A percentile compares a stretch with the other conserved stretches of the same genome.
These are phyloP conservation scores for Xestia xanthographa DNA, from an alignment of 2,888 invertebrate genomes.

Conservation along the genomic window DNA sequence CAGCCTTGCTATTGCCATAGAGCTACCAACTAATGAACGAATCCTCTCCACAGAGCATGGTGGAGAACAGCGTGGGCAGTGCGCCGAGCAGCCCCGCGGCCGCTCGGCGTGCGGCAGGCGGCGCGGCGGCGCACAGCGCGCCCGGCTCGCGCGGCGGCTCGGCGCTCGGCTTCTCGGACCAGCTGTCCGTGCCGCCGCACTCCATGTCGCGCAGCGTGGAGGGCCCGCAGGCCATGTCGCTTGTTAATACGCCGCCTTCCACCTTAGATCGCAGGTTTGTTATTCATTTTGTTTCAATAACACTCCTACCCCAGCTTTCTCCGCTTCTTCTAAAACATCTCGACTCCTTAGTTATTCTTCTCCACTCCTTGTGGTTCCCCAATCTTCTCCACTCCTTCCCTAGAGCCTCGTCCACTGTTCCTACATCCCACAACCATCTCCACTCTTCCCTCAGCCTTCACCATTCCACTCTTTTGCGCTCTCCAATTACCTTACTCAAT, in stretches of 20 bases:
- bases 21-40: neutral
- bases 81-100: conserved; percentile 90
- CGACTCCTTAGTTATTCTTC: neutral
- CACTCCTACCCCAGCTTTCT: neutral
- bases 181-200: conserved; percentile 76
- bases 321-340: neutral
- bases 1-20: too few relatives aligned
- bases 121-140: conserved; percentile 71
- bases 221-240: conserved; percentile 78
- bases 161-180: conserved; percentile 83
- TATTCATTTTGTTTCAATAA: neutral
- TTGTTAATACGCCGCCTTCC: conserved; percentile 78
- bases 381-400: neutral
- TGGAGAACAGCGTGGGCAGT: conserved; percentile 91
- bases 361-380: neutral
- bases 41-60: conserved; percentile 75
- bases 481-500: neutral
- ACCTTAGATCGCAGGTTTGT: conserved; percentile 89
- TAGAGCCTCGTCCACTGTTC: neutral
- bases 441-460: neutral
- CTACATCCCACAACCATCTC: neutral
- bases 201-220: conserved; percentile 91
- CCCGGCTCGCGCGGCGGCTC: conserved; percentile 87
- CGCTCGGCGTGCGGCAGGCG: conserved; percentile 66
- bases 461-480: neutral